Evolutionary conservation across 2,888 invertebrate genomes (phyloP).

Genomic region (Xiphydria camelus): DNA sequence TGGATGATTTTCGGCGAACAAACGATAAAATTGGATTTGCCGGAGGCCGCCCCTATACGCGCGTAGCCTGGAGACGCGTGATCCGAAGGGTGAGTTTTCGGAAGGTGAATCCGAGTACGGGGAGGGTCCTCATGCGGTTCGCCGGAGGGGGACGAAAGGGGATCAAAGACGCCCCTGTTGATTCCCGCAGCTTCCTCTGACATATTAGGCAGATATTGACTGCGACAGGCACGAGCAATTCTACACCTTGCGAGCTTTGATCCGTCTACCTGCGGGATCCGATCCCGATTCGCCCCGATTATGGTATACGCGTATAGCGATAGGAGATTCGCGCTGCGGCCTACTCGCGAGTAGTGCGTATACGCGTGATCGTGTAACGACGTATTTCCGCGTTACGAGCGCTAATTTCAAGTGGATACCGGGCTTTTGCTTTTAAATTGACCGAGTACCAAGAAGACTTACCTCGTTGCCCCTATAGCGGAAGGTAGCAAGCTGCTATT

Average conservation of each 20-base stretch:
- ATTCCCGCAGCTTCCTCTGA: slow-evolving; percentile 38
- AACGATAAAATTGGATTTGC: slow-evolving; percentile 47
- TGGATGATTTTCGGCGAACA: slow-evolving; percentile 16
- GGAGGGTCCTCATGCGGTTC: slow-evolving; percentile 13
- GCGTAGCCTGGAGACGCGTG: slow-evolving; percentile 37
- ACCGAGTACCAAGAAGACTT: no score
- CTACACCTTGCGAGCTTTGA: slow-evolving; percentile 36
- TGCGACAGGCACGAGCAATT: slow-evolving; percentile 42
- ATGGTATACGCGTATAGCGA: no score
- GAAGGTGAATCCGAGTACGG: slow-evolving; percentile 29
- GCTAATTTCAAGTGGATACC: no score
- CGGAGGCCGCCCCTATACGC: slow-evolving; percentile 28
- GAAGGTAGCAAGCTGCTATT: no score
- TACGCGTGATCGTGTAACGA: no score
- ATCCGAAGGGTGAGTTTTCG: slow-evolving; percentile 37
- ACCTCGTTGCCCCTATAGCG: no score
- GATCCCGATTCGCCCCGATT: no score
- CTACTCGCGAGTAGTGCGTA: no score
- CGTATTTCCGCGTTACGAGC: no score
- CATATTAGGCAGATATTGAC: slow-evolving; percentile 49
- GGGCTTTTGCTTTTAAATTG: no score
- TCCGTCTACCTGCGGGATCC: slow-evolving; percentile 33
- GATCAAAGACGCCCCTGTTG: slow-evolving; percentile 40
- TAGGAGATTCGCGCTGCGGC: no score
- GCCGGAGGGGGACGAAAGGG: slow-evolving; percentile 10